These are phyloP conservation scores for Oncorhynchus nerka DNA, from an alignment of 2,113 vertebrate genomes.

Conservation along the genomic window DNA sequence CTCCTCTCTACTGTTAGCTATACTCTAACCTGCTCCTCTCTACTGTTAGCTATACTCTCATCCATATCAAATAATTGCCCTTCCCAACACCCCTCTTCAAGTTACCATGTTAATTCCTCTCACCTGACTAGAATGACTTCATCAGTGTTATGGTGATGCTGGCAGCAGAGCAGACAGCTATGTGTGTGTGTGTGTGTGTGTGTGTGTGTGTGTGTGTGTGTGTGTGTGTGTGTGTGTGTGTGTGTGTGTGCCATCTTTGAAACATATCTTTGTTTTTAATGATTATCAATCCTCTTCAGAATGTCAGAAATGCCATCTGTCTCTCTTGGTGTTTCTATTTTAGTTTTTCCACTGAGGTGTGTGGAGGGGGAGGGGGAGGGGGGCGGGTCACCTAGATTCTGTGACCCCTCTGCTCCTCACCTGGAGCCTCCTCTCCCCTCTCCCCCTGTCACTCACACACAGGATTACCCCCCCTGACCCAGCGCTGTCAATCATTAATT, in stretches of 20 bases:
- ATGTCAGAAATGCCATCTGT: constrained; percentile 43
- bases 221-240: not conserved
- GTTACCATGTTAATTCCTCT: constrained; percentile 5
- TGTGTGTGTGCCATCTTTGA: constrained; percentile 38
- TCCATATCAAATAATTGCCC: not conserved
- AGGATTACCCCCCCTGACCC: constrained; percentile 48
- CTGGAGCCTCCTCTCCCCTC: constrained; percentile 65
- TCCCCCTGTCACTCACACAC: constrained; percentile 58
- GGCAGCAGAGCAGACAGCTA: constrained; percentile 20
- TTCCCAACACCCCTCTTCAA: not conserved
- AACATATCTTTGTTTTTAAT: constrained; percentile 48
- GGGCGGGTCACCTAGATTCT: constrained; percentile 63
- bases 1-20: too few relatives aligned
- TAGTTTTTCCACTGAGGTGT: not conserved
- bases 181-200: not conserved
- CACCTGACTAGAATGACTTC: constrained; percentile 39
- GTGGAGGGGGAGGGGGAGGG: not conserved
- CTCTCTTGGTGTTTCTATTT: not conserved
- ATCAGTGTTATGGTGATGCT: constrained; percentile 30
- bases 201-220: not conserved
- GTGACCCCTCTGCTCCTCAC: constrained; percentile 62
- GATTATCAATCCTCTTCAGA: constrained; percentile 33
- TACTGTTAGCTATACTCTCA: too few relatives aligned
- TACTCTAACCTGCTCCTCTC: too few relatives aligned
- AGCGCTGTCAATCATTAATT: constrained; percentile 66